Base-by-base conservation (phyloP, 2,797 vertebrate genomes). In the Sebastes miniatus region DNA sequence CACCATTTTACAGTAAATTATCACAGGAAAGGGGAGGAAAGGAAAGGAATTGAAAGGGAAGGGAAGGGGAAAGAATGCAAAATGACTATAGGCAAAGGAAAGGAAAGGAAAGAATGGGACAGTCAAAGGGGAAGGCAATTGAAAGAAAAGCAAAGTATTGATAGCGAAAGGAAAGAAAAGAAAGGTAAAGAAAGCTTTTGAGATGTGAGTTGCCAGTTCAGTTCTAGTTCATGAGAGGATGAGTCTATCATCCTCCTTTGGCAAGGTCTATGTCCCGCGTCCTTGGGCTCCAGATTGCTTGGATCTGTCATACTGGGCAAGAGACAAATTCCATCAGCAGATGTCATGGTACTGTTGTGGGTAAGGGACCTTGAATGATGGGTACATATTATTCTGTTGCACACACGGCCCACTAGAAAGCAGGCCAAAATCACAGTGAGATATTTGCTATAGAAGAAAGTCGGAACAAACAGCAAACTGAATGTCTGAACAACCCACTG, bases 301-400 rank as follows among this genome's bases (percentile, higher is more conserved):
- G 73, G 84, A 83, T 83, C 73, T 82, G 78, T 86, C 78, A 88
- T 27, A 80, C 69, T 76, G 70, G 70, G 64, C 75, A 81, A 36
- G 27, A 80, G 65, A 87, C 70, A 71, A 73, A 81, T 79, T 87
- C 80, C 79, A 77, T 89, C 84, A 83, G 73, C 85, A 87, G 77
- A 83, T 73, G 83, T 83, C 65, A 78, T 65, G 56, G 76, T 70
- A 72, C 58, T 74, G 69, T 65, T 79, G 77, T 81, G 79, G 69
- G 58, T 79, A 36, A 77, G 73, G 32, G 77, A 72, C 77, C 79
- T 81, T 79, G 79, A 76, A 69, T 75, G 73, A 78, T 80, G 64
- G 56, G 52, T 29, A 79, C 71, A 76, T 79, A 75, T 80, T 83
- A 79, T 72, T 72, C 32, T 71, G 59, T 57, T 22, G 43, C 66